Conservation (phyloP, 2,888 invertebrate species). For the Nephrotoma appendiculata region DNA sequence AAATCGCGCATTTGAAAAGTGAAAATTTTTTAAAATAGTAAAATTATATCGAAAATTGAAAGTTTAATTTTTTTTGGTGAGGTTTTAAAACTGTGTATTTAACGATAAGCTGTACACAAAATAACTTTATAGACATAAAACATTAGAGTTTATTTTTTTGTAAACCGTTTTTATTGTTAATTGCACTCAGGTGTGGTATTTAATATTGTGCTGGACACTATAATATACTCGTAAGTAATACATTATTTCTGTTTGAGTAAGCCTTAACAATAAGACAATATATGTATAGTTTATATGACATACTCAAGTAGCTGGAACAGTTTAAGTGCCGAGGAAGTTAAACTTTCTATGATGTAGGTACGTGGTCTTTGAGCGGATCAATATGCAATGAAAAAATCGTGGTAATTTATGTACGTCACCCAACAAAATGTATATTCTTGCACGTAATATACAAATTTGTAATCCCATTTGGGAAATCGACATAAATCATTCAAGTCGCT, state of each 20-base stretch:
- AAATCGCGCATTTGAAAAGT: neutral
- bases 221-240: neutral
- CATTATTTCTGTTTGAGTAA: neutral
- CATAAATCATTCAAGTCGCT: neutral
- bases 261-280: neutral
- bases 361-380: neutral
- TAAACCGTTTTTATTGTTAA: neutral
- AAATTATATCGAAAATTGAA: neutral
- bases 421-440: neutral
- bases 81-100: neutral
- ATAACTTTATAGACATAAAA: neutral
- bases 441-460: neutral
- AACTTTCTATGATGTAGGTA: neutral
- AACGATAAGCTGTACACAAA: neutral
- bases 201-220: neutral
- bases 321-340: neutral
- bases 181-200: neutral
- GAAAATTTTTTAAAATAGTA: neutral
- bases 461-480: neutral
- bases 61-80: neutral
- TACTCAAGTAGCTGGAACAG: neutral
- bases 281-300: neutral
- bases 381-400: neutral
- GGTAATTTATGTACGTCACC: neutral
- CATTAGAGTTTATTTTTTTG: neutral